Evolutionary conservation across 2,113 vertebrate genomes (phyloP).

Genomic region (Pterocles orientalis): DNA sequence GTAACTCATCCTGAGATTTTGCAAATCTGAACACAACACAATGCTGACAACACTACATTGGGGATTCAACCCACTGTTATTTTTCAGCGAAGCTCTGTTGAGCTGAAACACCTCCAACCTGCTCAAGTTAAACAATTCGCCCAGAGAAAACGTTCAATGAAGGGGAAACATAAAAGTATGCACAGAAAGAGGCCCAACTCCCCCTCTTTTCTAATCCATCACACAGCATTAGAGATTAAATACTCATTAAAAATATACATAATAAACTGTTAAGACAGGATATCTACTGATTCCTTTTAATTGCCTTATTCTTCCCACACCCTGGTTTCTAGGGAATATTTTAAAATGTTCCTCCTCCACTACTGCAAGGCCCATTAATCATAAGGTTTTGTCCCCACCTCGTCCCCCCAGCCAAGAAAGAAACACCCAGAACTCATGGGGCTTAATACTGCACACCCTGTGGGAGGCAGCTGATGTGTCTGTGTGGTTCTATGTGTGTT

Average conservation of each 20-base stretch:
- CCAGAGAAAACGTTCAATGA: conserved; percentile 34
- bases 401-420: not conserved
- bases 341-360: not conserved
- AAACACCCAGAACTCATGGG: not conserved
- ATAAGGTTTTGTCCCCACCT: not conserved
- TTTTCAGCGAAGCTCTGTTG: not conserved
- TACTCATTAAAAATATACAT: conserved; percentile 42
- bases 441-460: not conserved
- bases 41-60: not conserved
- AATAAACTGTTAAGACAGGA: conserved; percentile 3
- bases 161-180: conserved; percentile 51
- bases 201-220: conserved; percentile 47
- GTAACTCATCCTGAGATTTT: not conserved
- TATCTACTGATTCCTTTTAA: conserved; percentile 42
- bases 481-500: not conserved
- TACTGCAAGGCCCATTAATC: not conserved
- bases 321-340: not conserved
- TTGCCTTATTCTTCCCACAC: conserved; percentile 37
- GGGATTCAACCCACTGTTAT: not conserved
- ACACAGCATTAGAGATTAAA: conserved; percentile 49
- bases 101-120: conserved; percentile 36
- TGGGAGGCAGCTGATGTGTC: not conserved
- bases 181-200: conserved; percentile 22
- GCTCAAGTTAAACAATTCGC: conserved; percentile 45
- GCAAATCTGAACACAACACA: not conserved